Conservation (phyloP, 2,113 vertebrate species). For the Muscicapa adusta region DNA sequence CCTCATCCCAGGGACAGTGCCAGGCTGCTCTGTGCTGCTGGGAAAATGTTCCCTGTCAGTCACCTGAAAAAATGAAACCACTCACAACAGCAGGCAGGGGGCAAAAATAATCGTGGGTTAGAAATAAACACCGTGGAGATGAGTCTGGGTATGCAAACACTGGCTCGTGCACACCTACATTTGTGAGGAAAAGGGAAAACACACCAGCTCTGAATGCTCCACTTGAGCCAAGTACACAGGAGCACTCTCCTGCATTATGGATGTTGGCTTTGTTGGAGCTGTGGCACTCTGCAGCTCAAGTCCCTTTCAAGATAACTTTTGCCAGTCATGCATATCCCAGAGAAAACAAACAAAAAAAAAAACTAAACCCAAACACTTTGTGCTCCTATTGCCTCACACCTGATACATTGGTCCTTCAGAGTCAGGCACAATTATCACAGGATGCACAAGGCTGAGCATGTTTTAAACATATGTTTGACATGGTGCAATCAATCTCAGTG, state of each 20-base stretch:
- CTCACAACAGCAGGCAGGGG: background rate
- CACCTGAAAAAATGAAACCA: constrained; percentile 8
- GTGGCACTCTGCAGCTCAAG: background rate
- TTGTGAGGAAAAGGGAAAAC: background rate
- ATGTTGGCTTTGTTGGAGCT: background rate
- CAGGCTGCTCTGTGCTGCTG: background rate
- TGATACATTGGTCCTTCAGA: background rate
- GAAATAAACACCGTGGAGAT: background rate
- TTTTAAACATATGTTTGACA: constrained; percentile 62
- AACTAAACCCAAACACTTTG: background rate
- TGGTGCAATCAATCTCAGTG: background rate
- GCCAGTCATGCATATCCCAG: background rate
- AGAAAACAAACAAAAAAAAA: background rate
- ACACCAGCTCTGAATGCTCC: background rate
- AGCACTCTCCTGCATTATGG: background rate
- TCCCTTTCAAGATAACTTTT: background rate
- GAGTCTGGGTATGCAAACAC: background rate
- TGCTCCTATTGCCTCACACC: background rate
- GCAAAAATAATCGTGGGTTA: background rate
- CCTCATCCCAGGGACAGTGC: background rate
- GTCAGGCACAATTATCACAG: background rate
- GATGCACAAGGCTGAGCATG: constrained; percentile 13
- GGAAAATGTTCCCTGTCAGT: constrained; percentile 27
- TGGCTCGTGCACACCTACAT: background rate
- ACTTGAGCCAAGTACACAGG: background rate